A percentile compares a stretch with the other conserved stretches of the same genome.
phyloP scores from a whole-genome alignment of 1,140 invertebrate genomes.

The Cherax destructor region DNA sequence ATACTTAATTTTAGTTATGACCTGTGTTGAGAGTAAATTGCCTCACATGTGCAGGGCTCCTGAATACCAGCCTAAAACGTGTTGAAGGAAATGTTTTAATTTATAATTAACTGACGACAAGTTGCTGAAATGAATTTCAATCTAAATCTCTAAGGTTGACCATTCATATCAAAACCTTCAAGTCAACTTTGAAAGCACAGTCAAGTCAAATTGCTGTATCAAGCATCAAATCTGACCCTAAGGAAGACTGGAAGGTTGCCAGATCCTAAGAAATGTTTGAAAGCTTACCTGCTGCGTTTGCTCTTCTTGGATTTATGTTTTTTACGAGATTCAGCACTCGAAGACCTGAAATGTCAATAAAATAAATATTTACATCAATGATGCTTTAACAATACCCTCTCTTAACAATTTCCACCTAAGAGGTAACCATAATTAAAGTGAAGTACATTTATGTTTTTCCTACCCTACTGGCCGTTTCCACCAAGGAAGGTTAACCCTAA shows the following conservation, averaged over 20 bases:
- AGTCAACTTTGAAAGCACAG: constrained; percentile 51
- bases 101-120: constrained; percentile 20
- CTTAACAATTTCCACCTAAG: too few species aligned
- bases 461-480: too few species aligned
- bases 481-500: too few species aligned
- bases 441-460: too few species aligned
- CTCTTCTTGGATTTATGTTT: constrained; percentile 70
- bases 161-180: constrained; percentile 45
- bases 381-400: too few species aligned
- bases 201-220: constrained; percentile 52
- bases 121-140: constrained; percentile 26
- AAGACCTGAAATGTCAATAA: constrained; percentile 46
- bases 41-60: not conserved
- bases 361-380: not conserved
- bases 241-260: constrained; percentile 44
- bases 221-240: constrained; percentile 53
- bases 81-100: not conserved
- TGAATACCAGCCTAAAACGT: not conserved
- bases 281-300: constrained; percentile 68
- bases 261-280: constrained; percentile 6
- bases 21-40: not conserved
- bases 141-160: constrained; percentile 31
- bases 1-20: not conserved
- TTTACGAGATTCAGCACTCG: constrained; percentile 66
- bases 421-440: too few species aligned